Percentiles rank a stretch among this genome's conserved stretches.
Conservation (phyloP, 2,113 vertebrate genomes). For the Budorcas taxicolor region DNA sequence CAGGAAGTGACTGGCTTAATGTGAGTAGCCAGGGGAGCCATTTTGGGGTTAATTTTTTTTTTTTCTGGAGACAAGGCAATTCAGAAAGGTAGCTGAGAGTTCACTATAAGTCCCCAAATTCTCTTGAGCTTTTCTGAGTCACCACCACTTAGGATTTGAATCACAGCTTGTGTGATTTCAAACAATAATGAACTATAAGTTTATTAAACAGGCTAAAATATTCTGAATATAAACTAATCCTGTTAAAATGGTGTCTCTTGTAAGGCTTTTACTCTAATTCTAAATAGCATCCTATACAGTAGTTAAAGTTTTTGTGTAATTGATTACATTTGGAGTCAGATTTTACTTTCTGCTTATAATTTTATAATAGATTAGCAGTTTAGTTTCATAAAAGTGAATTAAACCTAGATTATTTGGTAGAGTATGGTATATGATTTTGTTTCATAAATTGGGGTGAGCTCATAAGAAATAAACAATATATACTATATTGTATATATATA, state of each 20-base stretch:
- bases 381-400: conserved; percentile 23
- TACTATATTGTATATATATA: too few relatives aligned
- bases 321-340: background rate
- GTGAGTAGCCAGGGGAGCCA: background rate
- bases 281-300: background rate
- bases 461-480: background rate
- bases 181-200: background rate
- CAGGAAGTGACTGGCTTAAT: background rate
- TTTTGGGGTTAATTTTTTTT: background rate
- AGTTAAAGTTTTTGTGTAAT: background rate
- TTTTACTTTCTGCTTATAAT: conserved; percentile 41
- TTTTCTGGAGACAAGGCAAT: background rate
- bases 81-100: background rate
- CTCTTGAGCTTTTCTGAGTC: background rate
- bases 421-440: background rate
- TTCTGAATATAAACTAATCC: background rate
- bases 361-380: conserved; percentile 2
- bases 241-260: conserved; percentile 28
- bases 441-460: background rate
- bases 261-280: background rate
- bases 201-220: conserved; percentile 32
- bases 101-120: background rate
- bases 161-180: conserved; percentile 13
- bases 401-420: background rate
- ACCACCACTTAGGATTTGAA: conserved; percentile 17